Base-by-base conservation (phyloP, 2,113 vertebrate species). In the Gymnobelideus leadbeateri region DNA sequence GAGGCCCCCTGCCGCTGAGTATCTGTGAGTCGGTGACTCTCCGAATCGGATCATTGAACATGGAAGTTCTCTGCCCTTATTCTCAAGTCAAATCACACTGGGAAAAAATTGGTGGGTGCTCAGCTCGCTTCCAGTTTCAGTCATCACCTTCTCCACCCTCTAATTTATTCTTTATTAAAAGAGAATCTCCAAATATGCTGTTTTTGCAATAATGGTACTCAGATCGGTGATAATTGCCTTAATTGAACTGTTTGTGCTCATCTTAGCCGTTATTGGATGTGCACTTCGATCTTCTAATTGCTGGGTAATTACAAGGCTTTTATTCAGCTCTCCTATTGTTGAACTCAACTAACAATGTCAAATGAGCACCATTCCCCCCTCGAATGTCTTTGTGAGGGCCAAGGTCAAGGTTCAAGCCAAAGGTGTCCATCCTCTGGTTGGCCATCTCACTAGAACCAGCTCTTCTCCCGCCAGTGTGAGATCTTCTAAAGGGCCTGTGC, bases 231-330 rank as follows among this genome's bases (percentile, higher is more conserved):
- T 93, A 26, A 95, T 19, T 93, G 91, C 93, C 95, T 96, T 43
- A 95, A 89, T 89, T 94, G 8, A 91, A 5, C 50, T 68, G 23
- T 55, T 96, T 93, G 52, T 50, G 50, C 2, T 93, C 94, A 61
- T 84, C 14, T 3, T 51, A 89, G 12, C 68, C 47, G 25, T 92
- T 92, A 43, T 53, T 84, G 68, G 55, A 51, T 91, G 93, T 96
- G 93, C 95, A 91, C 89, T 95, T 97, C 96, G n/a, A 43, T 96
- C 91, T 84, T 46, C 93, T 97, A 96, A 96, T 95, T 96, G 95
- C 55, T 97, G 94, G 96, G 93, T 95, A 91, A 95, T 98, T 97
- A 94, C 93, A 94, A 91, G 24, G 55, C 46, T 94, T 96, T 95
- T 96, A 92, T 96, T 94, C 93, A 54, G 16, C 51, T 97, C 84